Base-by-base conservation (phyloP, 1,140 invertebrate genomes). In the Brachionus rubens region DNA sequence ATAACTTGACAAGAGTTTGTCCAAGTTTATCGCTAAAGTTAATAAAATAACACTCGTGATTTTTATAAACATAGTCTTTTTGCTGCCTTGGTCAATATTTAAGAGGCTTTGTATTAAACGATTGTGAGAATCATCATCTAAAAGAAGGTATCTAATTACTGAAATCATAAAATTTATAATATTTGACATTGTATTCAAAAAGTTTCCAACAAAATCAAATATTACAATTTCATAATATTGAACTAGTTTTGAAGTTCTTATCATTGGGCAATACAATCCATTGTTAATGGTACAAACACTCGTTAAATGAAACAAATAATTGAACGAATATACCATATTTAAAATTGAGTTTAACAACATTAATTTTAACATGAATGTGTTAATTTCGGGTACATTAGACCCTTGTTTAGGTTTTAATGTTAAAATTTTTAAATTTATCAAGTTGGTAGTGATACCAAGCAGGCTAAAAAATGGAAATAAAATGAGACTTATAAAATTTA, bases 191-290 rank as follows among this genome's bases (percentile, higher is more conserved):
- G 48, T 52, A 21, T 52, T 52, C 10, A 52, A 52, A 21, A 52
- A 3, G 10, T 24, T 52, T 3, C 48, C 16, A 9, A n/a, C 48
- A 52, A 52, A 52, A 10, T 52, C 48, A 4, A 52, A 21, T 24
- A 52, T 2, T 21, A 21, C 16, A 24, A 52, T 24, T 52, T 52
- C 48, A 52, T 21, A 21, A 21, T 52, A 52, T 10, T 52, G 48
- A 2, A 52, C 48, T 21, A 52, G 6, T 19, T 21, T 3, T 4
- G 12, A 21, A 21, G 16, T n/a, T 52, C 48, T 52, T 19, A 52
- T 52, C 24, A 21, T 52, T 16, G 48, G 48, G 24, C 48, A 52
- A 52, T 52, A 52, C 3, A 52, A 52, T 52, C 48, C 48, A 52
- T 52, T 52, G 2, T 21, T 24, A 52, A 52, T 52, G 16, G 48